Percentiles rank a stretch among this genome's conserved stretches.
phyloP scores from a whole-genome alignment of 2,888 invertebrate genomes.

The Trisateles emortualis region DNA sequence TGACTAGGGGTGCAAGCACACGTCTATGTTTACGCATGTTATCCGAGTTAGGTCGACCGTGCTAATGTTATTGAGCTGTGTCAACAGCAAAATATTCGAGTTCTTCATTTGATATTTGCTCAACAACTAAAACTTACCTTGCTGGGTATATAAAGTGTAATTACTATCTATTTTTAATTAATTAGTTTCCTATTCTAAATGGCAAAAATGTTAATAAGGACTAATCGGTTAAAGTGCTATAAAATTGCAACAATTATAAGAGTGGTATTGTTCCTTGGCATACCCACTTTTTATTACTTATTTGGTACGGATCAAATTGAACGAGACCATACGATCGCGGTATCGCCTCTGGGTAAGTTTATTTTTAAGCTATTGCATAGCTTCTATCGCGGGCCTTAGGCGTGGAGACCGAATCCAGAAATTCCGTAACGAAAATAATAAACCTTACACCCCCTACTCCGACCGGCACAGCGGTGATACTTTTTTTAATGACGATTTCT shows the following conservation, averaged over 20 bases:
- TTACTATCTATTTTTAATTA: slow-evolving; percentile 12
- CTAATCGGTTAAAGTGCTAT: slow-evolving; percentile 65
- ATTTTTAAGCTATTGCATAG: no score
- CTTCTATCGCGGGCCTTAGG: no score
- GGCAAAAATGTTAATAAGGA: slow-evolving; percentile 81
- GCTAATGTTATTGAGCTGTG: slow-evolving; percentile 70
- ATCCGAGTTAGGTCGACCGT: slow-evolving; percentile 35
- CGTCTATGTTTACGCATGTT: slow-evolving; percentile 57
- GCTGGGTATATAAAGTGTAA: slow-evolving; percentile 28
- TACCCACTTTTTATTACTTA: slow-evolving; percentile 67
- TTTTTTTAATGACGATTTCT: no score
- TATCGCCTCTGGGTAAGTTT: slow-evolving; percentile 49
- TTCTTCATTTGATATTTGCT: slow-evolving; percentile 75
- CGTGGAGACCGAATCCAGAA: no score
- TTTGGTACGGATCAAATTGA: slow-evolving; percentile 26
- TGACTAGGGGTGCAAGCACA: slow-evolving; percentile 46
- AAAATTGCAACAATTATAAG: slow-evolving; percentile 64
- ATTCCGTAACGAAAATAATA: no score
- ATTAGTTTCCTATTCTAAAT: slow-evolving; percentile 59
- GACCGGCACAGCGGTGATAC: no score
- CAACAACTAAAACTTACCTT: not conserved
- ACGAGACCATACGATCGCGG: slow-evolving; percentile 16
- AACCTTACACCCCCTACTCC: no score
- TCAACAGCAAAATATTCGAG: slow-evolving; percentile 72
- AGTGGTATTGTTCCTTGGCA: slow-evolving; percentile 69